Conservation (phyloP, 2,888 invertebrate genomes). For the Perizoma affinitatum region DNA sequence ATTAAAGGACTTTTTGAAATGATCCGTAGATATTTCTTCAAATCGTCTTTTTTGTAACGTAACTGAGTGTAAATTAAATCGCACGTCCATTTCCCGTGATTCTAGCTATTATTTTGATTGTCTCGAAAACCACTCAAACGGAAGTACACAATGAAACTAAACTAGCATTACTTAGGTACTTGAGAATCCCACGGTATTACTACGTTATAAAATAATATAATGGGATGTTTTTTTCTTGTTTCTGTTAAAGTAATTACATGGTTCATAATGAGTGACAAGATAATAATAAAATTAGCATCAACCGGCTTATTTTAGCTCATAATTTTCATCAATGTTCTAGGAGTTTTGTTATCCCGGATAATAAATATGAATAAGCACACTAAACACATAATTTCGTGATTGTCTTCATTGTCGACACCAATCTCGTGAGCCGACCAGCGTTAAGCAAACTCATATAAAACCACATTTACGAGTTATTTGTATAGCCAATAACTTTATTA, state of each 20-base stretch:
- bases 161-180: background rate
- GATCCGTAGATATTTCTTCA: no score
- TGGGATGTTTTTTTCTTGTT: background rate
- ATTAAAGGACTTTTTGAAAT: no score
- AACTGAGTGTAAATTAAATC: constrained; percentile 12
- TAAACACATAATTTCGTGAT: constrained; percentile 2
- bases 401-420: constrained; percentile 8
- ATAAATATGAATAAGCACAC: background rate
- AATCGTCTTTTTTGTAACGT: background rate
- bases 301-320: no score
- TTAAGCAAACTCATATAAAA: constrained; percentile 22
- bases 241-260: background rate
- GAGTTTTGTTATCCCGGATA: no score
- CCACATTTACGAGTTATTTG: constrained; percentile 21
- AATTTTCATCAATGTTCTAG: no score
- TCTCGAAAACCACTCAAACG: constrained; percentile 16
- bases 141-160: constrained; percentile 20
- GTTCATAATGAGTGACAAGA: no score
- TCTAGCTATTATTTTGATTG: constrained; percentile 20
- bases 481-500: constrained; percentile 18
- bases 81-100: constrained; percentile 6
- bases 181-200: constrained; percentile 12
- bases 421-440: constrained; percentile 1
- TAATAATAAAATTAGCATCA: no score
- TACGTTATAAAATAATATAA: background rate